A percentile compares a stretch with the other conserved stretches of the same genome.
Evolutionary conservation across 2,888 invertebrate genomes (phyloP).

Genomic region (Caenorhabditis doughertyi): DNA sequence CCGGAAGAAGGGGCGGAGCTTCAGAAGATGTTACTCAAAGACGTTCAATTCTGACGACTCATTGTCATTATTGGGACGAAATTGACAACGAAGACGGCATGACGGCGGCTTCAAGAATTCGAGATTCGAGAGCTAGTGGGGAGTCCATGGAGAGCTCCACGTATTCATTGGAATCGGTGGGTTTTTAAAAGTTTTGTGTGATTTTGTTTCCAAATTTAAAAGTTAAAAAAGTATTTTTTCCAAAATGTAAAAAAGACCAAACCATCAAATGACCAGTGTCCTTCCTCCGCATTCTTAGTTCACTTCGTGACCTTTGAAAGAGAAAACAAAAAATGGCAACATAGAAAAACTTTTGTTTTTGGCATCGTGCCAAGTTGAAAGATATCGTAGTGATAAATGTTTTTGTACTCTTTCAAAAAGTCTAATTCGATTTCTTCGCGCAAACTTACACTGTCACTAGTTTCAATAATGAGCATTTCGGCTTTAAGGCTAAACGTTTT

Average conservation of each 20-base stretch:
- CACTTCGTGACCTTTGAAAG: not conserved
- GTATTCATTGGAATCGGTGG: constrained; percentile 17
- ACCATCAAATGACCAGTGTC: not conserved
- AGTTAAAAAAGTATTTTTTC: no score
- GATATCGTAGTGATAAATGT: no score
- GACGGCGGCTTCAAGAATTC: not conserved
- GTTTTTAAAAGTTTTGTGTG: no score
- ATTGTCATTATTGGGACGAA: constrained; percentile 48
- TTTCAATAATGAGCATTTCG: no score
- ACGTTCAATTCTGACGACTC: constrained; percentile 13
- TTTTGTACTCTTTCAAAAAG: no score
- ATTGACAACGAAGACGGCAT: not conserved
- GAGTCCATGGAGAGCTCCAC: not conserved
- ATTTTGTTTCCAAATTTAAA: no score
- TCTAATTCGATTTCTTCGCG: no score
- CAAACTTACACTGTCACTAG: no score
- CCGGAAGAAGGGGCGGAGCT: constrained; percentile 7
- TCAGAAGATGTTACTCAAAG: not conserved
- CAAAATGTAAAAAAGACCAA: not conserved
- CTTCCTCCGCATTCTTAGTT: no score
- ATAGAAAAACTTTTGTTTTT: not conserved
- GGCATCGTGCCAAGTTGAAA: not conserved
- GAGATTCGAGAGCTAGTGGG: not conserved
- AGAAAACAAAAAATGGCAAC: not conserved
- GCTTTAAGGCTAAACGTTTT: no score